Evolutionary conservation across 2,113 vertebrate species (phyloP).

Genomic region (Strix uralensis): DNA sequence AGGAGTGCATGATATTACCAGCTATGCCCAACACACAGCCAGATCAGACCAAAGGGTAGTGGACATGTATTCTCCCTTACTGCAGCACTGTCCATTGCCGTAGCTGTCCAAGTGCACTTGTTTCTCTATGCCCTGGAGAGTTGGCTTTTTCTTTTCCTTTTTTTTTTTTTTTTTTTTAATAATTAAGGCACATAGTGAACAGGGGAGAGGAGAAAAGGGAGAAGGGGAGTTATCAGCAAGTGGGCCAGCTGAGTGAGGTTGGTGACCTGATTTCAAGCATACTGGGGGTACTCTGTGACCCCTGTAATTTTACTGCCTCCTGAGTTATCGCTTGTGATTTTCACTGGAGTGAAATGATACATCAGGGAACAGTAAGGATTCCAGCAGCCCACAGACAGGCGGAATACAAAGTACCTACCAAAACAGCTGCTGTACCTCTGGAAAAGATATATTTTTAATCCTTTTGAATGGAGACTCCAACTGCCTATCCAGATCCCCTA

Average conservation of each 20-base stretch:
- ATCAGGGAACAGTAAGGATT: constrained; percentile 36
- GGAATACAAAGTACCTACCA: constrained; percentile 5
- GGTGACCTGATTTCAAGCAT: constrained; percentile 8
- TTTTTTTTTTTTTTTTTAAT: rapidly evolving
- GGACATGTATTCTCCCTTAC: background rate
- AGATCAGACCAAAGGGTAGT: background rate
- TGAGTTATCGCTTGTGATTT: constrained; percentile 58
- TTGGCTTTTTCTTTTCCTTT: background rate
- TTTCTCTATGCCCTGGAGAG: background rate
- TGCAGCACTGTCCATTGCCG: background rate
- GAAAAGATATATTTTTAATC: constrained; percentile 5
- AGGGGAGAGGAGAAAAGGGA: background rate
- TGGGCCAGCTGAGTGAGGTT: constrained; percentile 35
- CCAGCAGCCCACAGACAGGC: constrained; percentile 15
- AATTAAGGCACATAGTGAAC: constrained; percentile 4
- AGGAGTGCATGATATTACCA: background rate
- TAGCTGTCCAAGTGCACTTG: background rate
- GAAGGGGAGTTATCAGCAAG: constrained; percentile 16
- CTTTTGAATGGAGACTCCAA: constrained; percentile 5
- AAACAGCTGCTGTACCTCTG: background rate
- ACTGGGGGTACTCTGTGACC: background rate
- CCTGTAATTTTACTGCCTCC: constrained; percentile 54
- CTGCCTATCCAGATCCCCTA: background rate
- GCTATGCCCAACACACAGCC: background rate
- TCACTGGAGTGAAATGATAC: constrained; percentile 40